Percentiles rank a stretch among this genome's conserved stretches.
Conservation (phyloP, 2,888 invertebrate genomes). For the Melanophora roralis region DNA sequence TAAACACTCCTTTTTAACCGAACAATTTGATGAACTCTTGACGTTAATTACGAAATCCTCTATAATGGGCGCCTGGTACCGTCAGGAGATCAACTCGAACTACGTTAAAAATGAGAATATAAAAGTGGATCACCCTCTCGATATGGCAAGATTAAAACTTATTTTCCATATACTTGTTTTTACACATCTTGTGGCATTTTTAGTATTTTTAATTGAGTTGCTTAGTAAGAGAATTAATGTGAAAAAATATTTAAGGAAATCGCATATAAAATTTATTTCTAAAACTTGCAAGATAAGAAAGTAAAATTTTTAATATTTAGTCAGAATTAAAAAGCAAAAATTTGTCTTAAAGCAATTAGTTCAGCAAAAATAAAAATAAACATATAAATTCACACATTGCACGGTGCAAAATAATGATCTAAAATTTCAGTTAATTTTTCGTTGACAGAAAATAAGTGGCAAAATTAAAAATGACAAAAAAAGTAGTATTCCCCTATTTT, state of each 20-base stretch:
- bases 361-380: too few species aligned
- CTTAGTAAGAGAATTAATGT: not conserved
- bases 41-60: slow-evolving; percentile 42
- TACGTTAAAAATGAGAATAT: not conserved
- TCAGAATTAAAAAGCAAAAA: too few species aligned
- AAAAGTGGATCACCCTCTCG: not conserved
- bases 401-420: too few species aligned
- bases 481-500: too few species aligned
- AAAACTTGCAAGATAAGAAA: too few species aligned
- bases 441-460: too few species aligned
- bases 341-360: too few species aligned
- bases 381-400: too few species aligned
- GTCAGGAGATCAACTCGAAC: slow-evolving; percentile 15
- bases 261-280: too few species aligned
- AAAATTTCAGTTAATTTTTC: too few species aligned
- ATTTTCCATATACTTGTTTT: not conserved
- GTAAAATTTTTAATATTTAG: too few species aligned
- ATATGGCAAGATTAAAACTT: slow-evolving; percentile 1
- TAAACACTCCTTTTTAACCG: slow-evolving; percentile 60
- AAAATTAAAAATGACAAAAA: too few species aligned
- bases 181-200: not conserved
- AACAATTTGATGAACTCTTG: slow-evolving; percentile 48
- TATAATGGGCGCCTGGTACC: slow-evolving; percentile 54
- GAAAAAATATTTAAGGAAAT: not conserved
- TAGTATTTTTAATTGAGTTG: not conserved